These are phyloP conservation scores for Periophthalmodon schlosseri DNA, from an alignment of 2,113 vertebrate genomes.

Conservation along the genomic window DNA sequence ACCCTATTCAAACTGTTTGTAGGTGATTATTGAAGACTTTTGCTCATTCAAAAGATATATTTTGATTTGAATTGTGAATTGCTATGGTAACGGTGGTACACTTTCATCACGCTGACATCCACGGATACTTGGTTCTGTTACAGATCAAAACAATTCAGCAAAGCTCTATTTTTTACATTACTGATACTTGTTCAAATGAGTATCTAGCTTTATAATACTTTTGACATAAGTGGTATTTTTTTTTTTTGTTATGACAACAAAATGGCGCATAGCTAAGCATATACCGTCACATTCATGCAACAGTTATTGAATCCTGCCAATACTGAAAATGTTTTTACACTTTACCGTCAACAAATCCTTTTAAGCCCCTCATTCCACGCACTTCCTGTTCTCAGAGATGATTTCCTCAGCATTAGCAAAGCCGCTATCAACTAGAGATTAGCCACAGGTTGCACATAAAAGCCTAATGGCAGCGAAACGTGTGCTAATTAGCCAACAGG, in stretches of 20 bases:
- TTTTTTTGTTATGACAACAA: too few relatives aligned
- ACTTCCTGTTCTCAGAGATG: slow-evolving; percentile 6
- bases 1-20: too few relatives aligned
- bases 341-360: slow-evolving; percentile 63
- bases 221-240: too few relatives aligned
- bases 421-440: slow-evolving; percentile 12
- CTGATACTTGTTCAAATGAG: background rate
- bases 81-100: too few relatives aligned
- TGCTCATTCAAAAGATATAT: too few relatives aligned
- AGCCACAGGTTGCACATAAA: slow-evolving; percentile 31
- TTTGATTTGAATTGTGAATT: too few relatives aligned
- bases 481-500: slow-evolving; percentile 22
- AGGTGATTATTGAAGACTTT: too few relatives aligned
- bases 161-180: too few relatives aligned
- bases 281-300: background rate
- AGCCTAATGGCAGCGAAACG: slow-evolving; percentile 23
- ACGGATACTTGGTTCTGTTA: too few relatives aligned
- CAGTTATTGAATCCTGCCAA: background rate
- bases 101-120: too few relatives aligned
- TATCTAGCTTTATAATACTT: background rate
- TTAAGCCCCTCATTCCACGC: slow-evolving; percentile 48
- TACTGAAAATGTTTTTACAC: background rate
- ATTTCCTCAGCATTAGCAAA: slow-evolving; percentile 7
- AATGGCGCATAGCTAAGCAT: background rate
- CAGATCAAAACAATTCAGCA: too few relatives aligned